A percentile compares a stretch with the other conserved stretches of the same genome.
Conservation (phyloP, 2,888 invertebrate species). For the Ferdinandea cuprea region DNA sequence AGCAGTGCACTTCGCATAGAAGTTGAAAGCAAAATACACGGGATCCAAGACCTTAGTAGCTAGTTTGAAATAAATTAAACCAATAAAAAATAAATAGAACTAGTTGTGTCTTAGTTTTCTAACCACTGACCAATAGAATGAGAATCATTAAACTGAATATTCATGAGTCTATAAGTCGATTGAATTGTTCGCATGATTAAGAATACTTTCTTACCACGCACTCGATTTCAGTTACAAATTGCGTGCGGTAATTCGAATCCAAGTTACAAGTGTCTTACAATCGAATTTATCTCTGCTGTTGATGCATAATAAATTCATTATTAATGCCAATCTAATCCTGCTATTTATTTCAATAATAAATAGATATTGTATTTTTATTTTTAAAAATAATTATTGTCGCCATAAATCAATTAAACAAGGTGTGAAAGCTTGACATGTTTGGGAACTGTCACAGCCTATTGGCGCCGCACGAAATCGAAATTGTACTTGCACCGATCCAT, state of each 20-base stretch:
- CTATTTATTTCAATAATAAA: too few species aligned
- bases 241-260: conserved; percentile 24
- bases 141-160: conserved; percentile 4
- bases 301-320: conserved; percentile 14
- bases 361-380: neutral
- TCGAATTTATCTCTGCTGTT: neutral
- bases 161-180: neutral
- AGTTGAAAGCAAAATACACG: too few species aligned
- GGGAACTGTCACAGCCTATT: conserved; percentile 9
- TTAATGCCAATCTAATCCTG: neutral
- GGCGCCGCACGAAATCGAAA: conserved; percentile 17
- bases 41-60: too few species aligned
- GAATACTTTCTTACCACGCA: conserved; percentile 7
- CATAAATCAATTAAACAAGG: conserved; percentile 7
- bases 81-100: too few species aligned
- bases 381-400: neutral
- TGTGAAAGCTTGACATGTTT: conserved; percentile 12
- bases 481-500: too few species aligned
- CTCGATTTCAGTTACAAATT: conserved; percentile 17
- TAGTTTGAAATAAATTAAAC: too few species aligned
- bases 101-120: too few species aligned
- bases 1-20: too few species aligned
- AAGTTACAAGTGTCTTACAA: conserved; percentile 35
- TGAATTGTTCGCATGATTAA: neutral
- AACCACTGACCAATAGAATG: too few species aligned